Conservation (phyloP, 2,113 vertebrate species). For the Urocolius indicus region DNA sequence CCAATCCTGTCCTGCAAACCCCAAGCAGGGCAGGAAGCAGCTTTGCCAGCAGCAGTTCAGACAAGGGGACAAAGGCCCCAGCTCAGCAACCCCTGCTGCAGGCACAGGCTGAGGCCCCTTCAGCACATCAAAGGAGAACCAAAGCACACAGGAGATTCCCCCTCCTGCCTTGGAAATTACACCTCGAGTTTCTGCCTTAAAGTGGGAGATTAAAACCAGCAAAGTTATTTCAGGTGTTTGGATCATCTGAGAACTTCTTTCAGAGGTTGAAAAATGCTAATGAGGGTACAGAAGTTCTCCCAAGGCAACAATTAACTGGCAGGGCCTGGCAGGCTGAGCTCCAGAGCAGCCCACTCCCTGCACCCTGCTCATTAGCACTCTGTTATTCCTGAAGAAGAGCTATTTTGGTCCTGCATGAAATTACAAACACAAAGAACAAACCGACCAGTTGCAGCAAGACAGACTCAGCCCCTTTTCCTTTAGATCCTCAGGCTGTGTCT, state of each 20-base stretch:
- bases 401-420: constrained; percentile 40
- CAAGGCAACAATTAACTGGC: constrained; percentile 52
- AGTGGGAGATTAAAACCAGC: constrained; percentile 44
- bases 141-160: not conserved
- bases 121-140: constrained; percentile 67
- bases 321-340: constrained; percentile 34
- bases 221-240: constrained; percentile 52
- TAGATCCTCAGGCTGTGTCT: not conserved
- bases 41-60: not conserved
- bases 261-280: constrained; percentile 32
- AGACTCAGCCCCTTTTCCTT: not conserved
- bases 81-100: constrained; percentile 1
- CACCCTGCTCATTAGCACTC: constrained; percentile 24
- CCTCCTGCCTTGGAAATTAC: constrained; percentile 37
- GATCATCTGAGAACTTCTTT: constrained; percentile 41
- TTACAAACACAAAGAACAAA: not conserved
- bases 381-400: constrained; percentile 30
- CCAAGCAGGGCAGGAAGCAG: not conserved
- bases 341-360: constrained; percentile 39
- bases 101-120: too few relatives aligned
- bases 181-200: constrained; percentile 27
- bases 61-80: not conserved
- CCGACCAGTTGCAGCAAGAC: constrained; percentile 5
- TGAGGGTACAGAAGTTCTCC: constrained; percentile 52
- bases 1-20: not conserved